Evolutionary conservation across 2,113 vertebrate genomes (phyloP).

Genomic region (Forbesichthys papilliferus): DNA sequence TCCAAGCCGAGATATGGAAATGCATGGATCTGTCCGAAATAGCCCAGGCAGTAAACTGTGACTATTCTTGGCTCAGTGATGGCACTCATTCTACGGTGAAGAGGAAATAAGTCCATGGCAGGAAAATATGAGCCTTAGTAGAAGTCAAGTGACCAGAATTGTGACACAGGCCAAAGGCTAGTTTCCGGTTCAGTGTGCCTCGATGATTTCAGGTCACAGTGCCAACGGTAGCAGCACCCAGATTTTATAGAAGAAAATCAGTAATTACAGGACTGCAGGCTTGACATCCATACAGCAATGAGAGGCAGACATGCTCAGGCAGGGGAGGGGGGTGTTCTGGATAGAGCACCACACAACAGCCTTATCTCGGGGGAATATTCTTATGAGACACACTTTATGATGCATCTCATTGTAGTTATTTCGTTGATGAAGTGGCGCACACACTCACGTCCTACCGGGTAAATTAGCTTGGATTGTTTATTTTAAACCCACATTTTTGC

Average conservation of each 20-base stretch:
- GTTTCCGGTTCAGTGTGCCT: conserved; percentile 31
- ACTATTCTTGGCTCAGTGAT: conserved; percentile 14
- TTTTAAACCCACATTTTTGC: neutral
- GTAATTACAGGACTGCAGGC: conserved; percentile 1
- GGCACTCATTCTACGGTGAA: neutral
- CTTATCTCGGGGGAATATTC: conserved; percentile 55
- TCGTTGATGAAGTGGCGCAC: conserved; percentile 37
- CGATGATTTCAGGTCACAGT: conserved; percentile 23
- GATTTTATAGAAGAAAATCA: conserved; percentile 13
- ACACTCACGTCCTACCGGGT: neutral
- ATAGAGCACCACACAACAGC: conserved; percentile 36
- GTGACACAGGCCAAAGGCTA: conserved; percentile 28
- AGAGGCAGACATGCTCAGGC: neutral
- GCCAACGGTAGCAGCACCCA: neutral
- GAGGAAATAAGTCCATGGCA: neutral
- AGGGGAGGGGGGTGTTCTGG: conserved; percentile 1
- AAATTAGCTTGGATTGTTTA: conserved; percentile 18
- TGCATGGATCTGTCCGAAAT: neutral
- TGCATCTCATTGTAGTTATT: conserved; percentile 42
- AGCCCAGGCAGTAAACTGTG: conserved; percentile 24
- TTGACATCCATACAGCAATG: conserved; percentile 4
- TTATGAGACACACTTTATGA: conserved; percentile 59
- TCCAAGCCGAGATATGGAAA: neutral
- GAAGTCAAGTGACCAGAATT: conserved; percentile 41
- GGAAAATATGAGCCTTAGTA: conserved; percentile 15